phyloP scores from a whole-genome alignment of 2,113 vertebrate species.

The Pycnonotus jocosus region DNA sequence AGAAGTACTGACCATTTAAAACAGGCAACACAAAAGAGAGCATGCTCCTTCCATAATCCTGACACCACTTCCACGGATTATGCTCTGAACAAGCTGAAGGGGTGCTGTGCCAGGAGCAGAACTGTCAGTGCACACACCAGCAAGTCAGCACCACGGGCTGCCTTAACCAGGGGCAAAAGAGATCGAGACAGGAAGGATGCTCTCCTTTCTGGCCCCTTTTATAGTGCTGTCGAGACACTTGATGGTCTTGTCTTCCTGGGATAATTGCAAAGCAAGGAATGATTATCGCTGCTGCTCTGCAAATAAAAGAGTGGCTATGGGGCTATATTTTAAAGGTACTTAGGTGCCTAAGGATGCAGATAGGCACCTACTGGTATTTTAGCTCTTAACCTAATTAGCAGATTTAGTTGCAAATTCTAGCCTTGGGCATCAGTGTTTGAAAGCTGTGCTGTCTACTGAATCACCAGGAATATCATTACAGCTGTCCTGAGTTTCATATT shows the following conservation, averaged over 20 bases:
- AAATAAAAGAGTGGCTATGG: neutral
- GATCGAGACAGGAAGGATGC: neutral
- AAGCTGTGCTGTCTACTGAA: neutral
- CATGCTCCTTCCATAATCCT: neutral
- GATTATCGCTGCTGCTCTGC: neutral
- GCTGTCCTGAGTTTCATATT: neutral
- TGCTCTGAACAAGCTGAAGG: neutral
- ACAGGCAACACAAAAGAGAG: neutral
- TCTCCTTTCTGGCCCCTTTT: neutral
- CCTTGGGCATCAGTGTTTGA: constrained; percentile 19
- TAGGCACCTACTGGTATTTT: constrained; percentile 11
- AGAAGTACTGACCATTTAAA: neutral
- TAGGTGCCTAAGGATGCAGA: neutral
- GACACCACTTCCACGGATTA: neutral
- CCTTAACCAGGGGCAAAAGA: neutral
- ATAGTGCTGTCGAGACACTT: neutral
- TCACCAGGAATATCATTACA: neutral
- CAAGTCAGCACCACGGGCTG: neutral
- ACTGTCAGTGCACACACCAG: neutral
- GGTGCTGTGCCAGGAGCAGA: neutral
- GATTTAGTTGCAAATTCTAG: constrained; percentile 40
- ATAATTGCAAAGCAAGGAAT: neutral
- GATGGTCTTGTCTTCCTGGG: neutral
- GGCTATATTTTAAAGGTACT: neutral
- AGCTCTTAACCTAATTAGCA: constrained; percentile 22